Percentiles rank a stretch among this genome's conserved stretches.
These are phyloP conservation scores for Probaryconus sp. DNA, from an alignment of 1,140 invertebrate species.

Conservation along the genomic window DNA sequence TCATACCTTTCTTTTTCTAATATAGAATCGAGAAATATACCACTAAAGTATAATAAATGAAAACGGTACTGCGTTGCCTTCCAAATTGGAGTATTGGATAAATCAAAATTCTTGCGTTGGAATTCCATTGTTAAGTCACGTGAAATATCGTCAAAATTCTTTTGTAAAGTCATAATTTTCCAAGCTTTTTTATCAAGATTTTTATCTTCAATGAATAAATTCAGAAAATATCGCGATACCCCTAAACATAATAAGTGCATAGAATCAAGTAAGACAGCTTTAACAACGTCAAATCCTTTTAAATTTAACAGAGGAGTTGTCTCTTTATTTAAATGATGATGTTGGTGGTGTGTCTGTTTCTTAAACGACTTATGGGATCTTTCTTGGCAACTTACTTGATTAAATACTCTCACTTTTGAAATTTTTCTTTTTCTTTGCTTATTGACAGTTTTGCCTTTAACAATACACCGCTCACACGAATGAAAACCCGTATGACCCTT, in stretches of 20 bases:
- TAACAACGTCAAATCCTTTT: background rate
- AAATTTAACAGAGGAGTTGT: conserved; percentile 3
- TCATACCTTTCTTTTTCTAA: conserved; percentile 17
- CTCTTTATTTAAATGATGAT: conserved; percentile 9
- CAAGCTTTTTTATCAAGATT: too few species aligned
- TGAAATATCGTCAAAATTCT: background rate
- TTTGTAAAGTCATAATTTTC: conserved; percentile 1
- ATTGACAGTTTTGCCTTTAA: too few species aligned
- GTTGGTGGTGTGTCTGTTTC: conserved; percentile 13
- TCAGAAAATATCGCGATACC: too few species aligned
- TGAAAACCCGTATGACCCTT: too few species aligned
- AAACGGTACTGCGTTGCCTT: conserved; percentile 38
- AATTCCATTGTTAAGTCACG: conserved; percentile 27
- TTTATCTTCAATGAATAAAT: too few species aligned
- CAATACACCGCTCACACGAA: too few species aligned
- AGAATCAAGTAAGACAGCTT: conserved; percentile 4
- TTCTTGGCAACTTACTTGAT: too few species aligned
- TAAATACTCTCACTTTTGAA: too few species aligned
- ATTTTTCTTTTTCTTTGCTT: too few species aligned
- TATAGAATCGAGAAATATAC: conserved; percentile 18
- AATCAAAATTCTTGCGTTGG: conserved; percentile 26
- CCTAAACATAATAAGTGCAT: conserved; percentile 11
- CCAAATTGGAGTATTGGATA: conserved; percentile 13
- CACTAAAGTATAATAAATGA: conserved; percentile 27
- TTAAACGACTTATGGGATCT: conserved; percentile 48